These are phyloP conservation scores for Sceloporus tristichus DNA, from an alignment of 2,113 vertebrate species.

Conservation along the genomic window DNA sequence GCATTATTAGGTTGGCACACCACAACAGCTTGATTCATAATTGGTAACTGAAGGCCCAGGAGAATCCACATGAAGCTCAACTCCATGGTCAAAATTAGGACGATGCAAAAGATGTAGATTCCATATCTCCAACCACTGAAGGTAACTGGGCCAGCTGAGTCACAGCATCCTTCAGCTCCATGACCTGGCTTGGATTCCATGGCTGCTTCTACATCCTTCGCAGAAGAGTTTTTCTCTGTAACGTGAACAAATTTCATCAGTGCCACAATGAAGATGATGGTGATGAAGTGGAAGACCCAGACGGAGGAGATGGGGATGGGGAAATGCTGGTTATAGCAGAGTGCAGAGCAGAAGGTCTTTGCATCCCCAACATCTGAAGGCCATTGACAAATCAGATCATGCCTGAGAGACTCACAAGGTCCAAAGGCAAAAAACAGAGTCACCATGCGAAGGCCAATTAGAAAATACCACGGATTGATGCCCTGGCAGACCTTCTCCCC, in stretches of 20 bases:
- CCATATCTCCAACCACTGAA: neutral
- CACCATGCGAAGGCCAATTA: conserved; percentile 34
- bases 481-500: conserved; percentile 16
- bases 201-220: neutral
- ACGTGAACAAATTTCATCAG: conserved; percentile 39
- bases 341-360: neutral
- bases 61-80: neutral
- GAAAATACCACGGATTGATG: conserved; percentile 28
- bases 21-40: neutral
- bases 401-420: conserved; percentile 16
- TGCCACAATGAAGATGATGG: neutral
- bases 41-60: neutral
- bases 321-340: conserved; percentile 25
- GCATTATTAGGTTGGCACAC: neutral
- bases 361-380: neutral
- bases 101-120: conserved; percentile 19
- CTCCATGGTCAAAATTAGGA: conserved; percentile 1
- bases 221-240: neutral
- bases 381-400: conserved; percentile 2
- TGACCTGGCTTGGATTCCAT: neutral
- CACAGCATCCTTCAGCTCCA: neutral
- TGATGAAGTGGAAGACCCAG: conserved; percentile 25
- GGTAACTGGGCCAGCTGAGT: too few species aligned
- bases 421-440: conserved; percentile 25
- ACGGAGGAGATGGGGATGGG: neutral